These are phyloP conservation scores for Cliona cf. orientalis DNA, from an alignment of 37 sponge, comb jelly and placozoan species.

Conservation along the genomic window DNA sequence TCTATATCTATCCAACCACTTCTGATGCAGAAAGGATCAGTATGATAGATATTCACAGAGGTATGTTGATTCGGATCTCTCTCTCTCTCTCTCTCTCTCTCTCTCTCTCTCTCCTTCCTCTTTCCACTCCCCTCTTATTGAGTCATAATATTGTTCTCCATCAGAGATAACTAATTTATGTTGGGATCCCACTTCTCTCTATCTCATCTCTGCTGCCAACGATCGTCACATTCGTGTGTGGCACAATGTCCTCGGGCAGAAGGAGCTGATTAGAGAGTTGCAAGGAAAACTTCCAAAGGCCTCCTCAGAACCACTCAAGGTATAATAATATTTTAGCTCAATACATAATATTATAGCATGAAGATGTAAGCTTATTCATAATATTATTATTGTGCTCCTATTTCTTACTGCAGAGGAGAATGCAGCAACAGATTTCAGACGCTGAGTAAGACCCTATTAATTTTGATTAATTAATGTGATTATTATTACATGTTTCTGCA, in stretches of 20 bases:
- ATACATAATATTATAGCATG: neutral
- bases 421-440: constrained; percentile 31
- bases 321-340: neutral
- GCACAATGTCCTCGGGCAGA: constrained; percentile 79
- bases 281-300: constrained; percentile 56
- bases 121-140: neutral
- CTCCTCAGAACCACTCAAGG: constrained; percentile 69
- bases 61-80: constrained; percentile 22
- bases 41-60: constrained; percentile 64
- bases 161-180: constrained; percentile 58
- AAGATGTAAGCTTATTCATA: neutral
- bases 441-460: constrained; percentile 12
- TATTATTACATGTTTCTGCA: neutral
- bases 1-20: constrained; percentile 56
- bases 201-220: constrained; percentile 74
- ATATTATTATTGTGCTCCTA: neutral
- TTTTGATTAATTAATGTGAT: neutral
- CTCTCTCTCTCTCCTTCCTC: neutral
- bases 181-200: constrained; percentile 71
- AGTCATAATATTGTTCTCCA: neutral
- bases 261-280: constrained; percentile 48
- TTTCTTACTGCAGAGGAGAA: constrained; percentile 1
- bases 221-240: constrained; percentile 77
- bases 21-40: constrained; percentile 50
- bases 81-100: neutral